A percentile compares a stretch with the other conserved stretches of the same genome.
phyloP scores from a whole-genome alignment of 2,888 invertebrate genomes.

The Macrosiphum euphorbiae region DNA sequence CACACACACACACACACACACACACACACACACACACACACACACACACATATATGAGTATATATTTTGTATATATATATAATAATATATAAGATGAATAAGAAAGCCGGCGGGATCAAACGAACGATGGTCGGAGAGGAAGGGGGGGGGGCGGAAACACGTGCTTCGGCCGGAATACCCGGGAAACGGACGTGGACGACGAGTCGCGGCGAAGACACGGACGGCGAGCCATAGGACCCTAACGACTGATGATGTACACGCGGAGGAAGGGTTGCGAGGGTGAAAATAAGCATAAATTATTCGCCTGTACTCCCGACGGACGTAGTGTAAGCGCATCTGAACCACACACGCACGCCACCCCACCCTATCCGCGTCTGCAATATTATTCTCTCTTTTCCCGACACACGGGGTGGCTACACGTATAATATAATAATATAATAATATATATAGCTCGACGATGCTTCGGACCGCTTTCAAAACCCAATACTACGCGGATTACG shows the following conservation, averaged over 20 bases:
- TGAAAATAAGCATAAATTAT: conserved; percentile 34
- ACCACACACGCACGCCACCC: not conserved
- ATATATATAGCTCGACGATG: not conserved
- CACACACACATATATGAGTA: too few species aligned
- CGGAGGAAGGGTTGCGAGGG: not conserved
- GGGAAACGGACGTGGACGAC: not conserved
- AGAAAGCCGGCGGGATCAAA: not conserved
- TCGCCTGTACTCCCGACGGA: conserved; percentile 32
- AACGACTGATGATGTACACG: not conserved
- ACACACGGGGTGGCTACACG: too few species aligned
- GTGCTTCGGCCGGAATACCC: not conserved
- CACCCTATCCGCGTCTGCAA: not conserved
- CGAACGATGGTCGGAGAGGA: not conserved
- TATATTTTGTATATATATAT: not conserved
- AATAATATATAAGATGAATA: not conserved
- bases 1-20: not conserved
- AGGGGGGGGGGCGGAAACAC: not conserved
- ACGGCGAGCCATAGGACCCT: not conserved
- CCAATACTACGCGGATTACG: not conserved
- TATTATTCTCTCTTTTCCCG: not conserved
- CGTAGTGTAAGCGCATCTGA: not conserved
- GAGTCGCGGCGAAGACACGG: not conserved
- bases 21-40: not conserved
- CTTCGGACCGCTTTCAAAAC: not conserved
- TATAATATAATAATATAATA: not conserved